A percentile compares a stretch with the other conserved stretches of the same genome.
Evolutionary conservation across 2,113 vertebrate species (phyloP).

Genomic region (Erythrocercus mccallii): DNA sequence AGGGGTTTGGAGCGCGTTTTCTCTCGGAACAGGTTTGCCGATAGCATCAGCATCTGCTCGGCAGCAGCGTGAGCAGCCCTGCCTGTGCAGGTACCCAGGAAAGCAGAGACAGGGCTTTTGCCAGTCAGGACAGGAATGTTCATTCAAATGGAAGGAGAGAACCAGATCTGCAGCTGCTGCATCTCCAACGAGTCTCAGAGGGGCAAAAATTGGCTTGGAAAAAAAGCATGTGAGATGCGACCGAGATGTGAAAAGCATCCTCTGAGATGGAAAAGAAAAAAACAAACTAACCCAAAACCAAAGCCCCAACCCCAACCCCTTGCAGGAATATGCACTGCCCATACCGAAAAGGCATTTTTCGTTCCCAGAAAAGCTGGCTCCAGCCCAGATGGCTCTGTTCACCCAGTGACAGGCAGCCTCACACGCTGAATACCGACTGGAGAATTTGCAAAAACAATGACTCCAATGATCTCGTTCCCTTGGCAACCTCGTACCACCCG

Average conservation of each 20-base stretch:
- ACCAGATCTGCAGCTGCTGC: constrained; percentile 15
- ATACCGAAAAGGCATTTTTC: neutral
- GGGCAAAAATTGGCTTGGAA: neutral
- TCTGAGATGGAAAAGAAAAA: neutral
- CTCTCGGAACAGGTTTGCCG: neutral
- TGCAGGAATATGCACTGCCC: neutral
- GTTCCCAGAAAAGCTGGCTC: neutral
- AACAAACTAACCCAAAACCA: fast-evolving
- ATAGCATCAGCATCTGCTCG: neutral
- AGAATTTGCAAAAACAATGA: constrained; percentile 10
- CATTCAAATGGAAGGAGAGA: constrained; percentile 37
- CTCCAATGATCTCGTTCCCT: constrained; percentile 5
- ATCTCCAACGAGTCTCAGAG: neutral
- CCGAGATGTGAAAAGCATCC: too few species aligned
- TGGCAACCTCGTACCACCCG: neutral
- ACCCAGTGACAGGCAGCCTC: neutral
- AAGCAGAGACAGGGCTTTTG: constrained; percentile 22
- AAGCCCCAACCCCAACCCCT: neutral
- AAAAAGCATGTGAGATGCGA: too few species aligned
- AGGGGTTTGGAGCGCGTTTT: neutral
- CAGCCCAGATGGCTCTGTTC: neutral
- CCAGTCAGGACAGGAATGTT: constrained; percentile 51
- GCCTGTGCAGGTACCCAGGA: neutral
- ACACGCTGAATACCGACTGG: neutral
- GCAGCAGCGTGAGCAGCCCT: neutral